Conservation (phyloP, 2,888 invertebrate genomes). For the Galeopsomyia nigrocyanea region DNA sequence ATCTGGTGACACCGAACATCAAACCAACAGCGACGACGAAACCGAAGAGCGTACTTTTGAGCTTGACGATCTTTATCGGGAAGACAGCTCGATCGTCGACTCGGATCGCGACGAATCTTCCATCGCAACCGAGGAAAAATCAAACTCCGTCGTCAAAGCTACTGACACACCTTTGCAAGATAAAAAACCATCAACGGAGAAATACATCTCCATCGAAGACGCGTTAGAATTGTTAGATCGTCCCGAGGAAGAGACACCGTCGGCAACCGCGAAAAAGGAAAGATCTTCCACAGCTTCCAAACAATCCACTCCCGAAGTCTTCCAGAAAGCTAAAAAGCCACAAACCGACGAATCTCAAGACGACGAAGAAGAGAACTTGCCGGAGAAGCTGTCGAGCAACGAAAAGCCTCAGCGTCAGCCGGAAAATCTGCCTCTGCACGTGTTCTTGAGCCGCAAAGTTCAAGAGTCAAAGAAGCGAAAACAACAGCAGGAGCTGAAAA, state of each 20-base stretch:
- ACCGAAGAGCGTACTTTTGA: slow-evolving; percentile 55
- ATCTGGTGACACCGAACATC: slow-evolving; percentile 52
- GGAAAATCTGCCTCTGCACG: slow-evolving; percentile 64
- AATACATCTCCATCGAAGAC: slow-evolving; percentile 61
- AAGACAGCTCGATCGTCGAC: slow-evolving; percentile 62
- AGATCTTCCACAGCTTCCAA: slow-evolving; percentile 1
- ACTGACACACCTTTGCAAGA: slow-evolving; percentile 1
- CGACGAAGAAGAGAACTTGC: slow-evolving; percentile 61
- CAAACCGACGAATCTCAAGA: slow-evolving; percentile 16
- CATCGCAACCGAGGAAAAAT: slow-evolving; percentile 24
- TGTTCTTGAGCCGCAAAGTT: slow-evolving; percentile 63
- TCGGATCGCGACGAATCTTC: slow-evolving; percentile 57
- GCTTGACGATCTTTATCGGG: slow-evolving; percentile 60
- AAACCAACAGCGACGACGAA: slow-evolving; percentile 61
- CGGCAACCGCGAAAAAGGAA: slow-evolving; percentile 31
- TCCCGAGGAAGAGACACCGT: slow-evolving; percentile 49
- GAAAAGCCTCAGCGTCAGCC: slow-evolving; percentile 62
- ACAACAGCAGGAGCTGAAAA: slow-evolving; percentile 59
- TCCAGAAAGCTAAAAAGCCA: slow-evolving; percentile 23
- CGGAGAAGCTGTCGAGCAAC: slow-evolving; percentile 66
- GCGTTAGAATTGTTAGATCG: slow-evolving; percentile 60
- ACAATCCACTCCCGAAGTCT: neutral
- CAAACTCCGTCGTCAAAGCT: slow-evolving; percentile 6
- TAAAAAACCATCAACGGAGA: slow-evolving; percentile 43
- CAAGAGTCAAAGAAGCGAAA: slow-evolving; percentile 65